phyloP scores from a whole-genome alignment of 2,888 invertebrate genomes.

The Macropis europaea region DNA sequence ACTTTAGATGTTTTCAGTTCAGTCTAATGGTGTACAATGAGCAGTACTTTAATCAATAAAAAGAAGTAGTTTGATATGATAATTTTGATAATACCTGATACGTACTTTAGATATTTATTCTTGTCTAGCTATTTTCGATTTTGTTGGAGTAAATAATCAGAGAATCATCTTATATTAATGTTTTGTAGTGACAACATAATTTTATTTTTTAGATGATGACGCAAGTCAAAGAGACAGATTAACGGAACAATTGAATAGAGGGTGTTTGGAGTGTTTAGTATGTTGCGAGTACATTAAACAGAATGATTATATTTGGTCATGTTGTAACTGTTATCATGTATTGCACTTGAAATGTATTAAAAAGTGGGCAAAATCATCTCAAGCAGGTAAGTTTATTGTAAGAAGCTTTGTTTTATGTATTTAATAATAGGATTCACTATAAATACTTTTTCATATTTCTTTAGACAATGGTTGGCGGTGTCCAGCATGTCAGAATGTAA shows the following conservation, averaged over 20 bases:
- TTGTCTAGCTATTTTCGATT: background rate
- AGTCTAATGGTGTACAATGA: too few relatives aligned
- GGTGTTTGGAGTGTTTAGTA: conserved; percentile 94
- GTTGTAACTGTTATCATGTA: conserved; percentile 94
- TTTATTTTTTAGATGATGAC: conserved; percentile 78
- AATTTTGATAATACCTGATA: background rate
- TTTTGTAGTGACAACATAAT: too few relatives aligned
- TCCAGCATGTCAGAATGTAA: conserved; percentile 95
- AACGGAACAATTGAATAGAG: conserved; percentile 90
- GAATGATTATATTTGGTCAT: conserved; percentile 93
- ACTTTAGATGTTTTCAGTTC: too few relatives aligned
- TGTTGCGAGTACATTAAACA: conserved; percentile 94
- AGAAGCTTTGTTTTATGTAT: background rate
- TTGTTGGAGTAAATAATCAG: background rate
- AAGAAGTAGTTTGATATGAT: too few relatives aligned
- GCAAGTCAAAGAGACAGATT: conserved; percentile 92
- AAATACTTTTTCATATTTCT: conserved; percentile 27
- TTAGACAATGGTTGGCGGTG: conserved; percentile 94
- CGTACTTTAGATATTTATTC: too few relatives aligned
- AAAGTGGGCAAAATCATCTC: conserved; percentile 94
- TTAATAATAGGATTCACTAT: background rate
- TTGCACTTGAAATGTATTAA: conserved; percentile 94
- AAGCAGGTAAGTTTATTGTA: conserved; percentile 70
- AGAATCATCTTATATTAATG: background rate
- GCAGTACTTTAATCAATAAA: too few relatives aligned